Conservation (phyloP, 1,140 invertebrate species). For the Halotydeus destructor region DNA sequence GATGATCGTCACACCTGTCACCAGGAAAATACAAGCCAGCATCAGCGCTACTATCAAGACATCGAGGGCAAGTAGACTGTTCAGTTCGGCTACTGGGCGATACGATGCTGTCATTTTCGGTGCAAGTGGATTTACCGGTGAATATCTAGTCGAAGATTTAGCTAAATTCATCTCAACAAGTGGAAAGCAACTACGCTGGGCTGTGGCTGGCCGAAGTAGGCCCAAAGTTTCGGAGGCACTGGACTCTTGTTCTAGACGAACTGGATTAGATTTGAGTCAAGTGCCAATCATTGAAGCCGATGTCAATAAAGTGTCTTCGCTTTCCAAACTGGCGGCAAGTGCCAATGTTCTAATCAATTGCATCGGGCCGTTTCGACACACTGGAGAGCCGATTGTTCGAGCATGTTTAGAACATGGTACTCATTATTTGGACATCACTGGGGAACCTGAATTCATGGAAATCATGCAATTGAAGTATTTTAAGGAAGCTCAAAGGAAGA, state of each 20-base stretch:
- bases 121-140: slow-evolving; percentile 64
- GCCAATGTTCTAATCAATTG: slow-evolving; percentile 58
- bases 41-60: no score
- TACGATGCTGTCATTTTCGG: slow-evolving; percentile 57
- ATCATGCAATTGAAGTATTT: slow-evolving; percentile 58
- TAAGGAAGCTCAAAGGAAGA: slow-evolving; percentile 46
- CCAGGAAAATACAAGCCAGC: no score
- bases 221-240: slow-evolving; percentile 36
- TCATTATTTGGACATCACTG: slow-evolving; percentile 74
- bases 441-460: slow-evolving; percentile 68
- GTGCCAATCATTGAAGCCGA: slow-evolving; percentile 52
- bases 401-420: slow-evolving; percentile 64
- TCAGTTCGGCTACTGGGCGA: no score
- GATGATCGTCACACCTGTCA: no score
- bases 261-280: background rate
- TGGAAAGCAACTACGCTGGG: slow-evolving; percentile 42
- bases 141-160: no score
- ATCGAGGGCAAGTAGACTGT: no score
- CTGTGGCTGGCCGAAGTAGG: slow-evolving; percentile 44
- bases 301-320: slow-evolving; percentile 41
- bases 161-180: no score
- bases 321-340: slow-evolving; percentile 30
- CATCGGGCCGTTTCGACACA: slow-evolving; percentile 53
- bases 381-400: slow-evolving; percentile 73
- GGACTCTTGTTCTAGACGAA: background rate